These are phyloP conservation scores for Lepidurus apus DNA, from an alignment of 1,140 invertebrate genomes.

Conservation along the genomic window DNA sequence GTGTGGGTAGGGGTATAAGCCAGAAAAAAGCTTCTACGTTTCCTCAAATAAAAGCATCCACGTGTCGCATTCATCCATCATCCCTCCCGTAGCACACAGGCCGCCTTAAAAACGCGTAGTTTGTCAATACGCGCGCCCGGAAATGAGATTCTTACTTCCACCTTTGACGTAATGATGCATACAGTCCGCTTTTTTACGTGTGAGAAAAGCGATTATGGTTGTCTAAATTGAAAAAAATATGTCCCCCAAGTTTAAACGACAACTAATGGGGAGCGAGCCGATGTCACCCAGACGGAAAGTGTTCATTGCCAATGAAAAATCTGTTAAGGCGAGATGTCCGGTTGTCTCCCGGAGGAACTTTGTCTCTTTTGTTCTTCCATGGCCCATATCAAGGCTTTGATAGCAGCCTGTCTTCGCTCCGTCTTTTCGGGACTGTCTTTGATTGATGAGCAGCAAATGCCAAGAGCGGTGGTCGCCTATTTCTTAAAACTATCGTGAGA, in stretches of 20 bases:
- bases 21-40: background rate
- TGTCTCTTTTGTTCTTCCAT: background rate
- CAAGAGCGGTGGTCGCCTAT: conserved; percentile 6
- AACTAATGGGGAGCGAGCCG: background rate
- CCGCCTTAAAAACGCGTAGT: background rate
- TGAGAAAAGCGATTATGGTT: background rate
- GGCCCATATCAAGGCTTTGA: background rate
- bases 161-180: background rate
- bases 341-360: background rate
- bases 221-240: background rate
- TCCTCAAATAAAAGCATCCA: conserved; percentile 6
- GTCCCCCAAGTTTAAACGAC: background rate
- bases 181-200: background rate
- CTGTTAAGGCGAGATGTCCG: background rate
- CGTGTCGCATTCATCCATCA: conserved; percentile 1
- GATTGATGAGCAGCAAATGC: conserved; percentile 7
- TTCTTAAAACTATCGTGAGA: background rate
- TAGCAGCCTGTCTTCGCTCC: background rate
- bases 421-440: background rate
- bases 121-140: background rate
- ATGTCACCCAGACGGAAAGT: background rate
- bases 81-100: background rate
- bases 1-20: background rate
- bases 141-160: background rate
- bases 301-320: background rate